A percentile compares a stretch with the other conserved stretches of the same genome.
phyloP scores from a whole-genome alignment of 2,888 invertebrate species.

The Podabrus alpinus region DNA sequence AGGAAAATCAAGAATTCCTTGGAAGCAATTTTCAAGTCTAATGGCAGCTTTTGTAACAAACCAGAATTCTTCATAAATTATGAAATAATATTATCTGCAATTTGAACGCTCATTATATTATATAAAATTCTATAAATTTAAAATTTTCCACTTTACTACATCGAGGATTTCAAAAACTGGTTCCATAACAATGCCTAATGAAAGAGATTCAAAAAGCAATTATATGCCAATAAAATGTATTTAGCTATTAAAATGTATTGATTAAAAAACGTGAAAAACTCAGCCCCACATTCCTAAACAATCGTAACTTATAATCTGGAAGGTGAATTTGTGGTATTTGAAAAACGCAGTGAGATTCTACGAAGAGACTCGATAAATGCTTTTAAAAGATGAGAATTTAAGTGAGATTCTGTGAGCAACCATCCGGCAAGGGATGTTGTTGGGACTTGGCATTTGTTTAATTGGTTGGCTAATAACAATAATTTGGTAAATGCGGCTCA shows the following conservation, averaged over 20 bases:
- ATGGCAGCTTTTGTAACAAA: background rate
- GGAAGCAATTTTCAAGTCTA: background rate
- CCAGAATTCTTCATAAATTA: slow-evolving; percentile 3
- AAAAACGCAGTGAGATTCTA: slow-evolving; percentile 5
- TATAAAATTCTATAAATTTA: background rate
- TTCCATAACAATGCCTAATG: background rate
- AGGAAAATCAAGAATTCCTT: background rate
- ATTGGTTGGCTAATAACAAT: slow-evolving; percentile 33
- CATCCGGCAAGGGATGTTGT: slow-evolving; percentile 20
- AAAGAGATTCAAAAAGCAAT: background rate
- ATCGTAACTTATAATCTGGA: slow-evolving; percentile 11
- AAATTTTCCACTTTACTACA: background rate
- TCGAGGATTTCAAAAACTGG: background rate
- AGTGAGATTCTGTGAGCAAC: background rate
- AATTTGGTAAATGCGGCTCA: slow-evolving; percentile 38
- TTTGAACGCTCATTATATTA: background rate
- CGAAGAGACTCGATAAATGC: slow-evolving; percentile 2
- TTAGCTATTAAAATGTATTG: background rate
- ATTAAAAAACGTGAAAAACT: slow-evolving; percentile 5
- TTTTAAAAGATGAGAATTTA: background rate
- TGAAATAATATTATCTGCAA: background rate
- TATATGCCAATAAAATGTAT: background rate
- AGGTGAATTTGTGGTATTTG: slow-evolving; percentile 11
- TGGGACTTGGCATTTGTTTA: slow-evolving; percentile 26
- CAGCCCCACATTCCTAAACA: slow-evolving; percentile 3